Base-by-base conservation (phyloP, 2,888 invertebrate genomes). In the Clostera curtula region DNA sequence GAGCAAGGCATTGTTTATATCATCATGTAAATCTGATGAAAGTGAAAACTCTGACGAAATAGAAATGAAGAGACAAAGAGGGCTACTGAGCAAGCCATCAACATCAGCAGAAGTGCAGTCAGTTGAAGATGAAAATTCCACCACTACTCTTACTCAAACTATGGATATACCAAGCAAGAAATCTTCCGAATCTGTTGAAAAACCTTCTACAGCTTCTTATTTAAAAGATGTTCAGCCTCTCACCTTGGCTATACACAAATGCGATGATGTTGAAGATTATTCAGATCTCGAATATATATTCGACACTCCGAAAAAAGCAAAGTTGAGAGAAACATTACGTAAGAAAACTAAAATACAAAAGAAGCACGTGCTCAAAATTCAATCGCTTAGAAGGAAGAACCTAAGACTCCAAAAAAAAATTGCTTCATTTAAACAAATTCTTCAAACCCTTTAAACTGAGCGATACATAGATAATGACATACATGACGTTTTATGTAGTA, bases 261-360 rank as follows among this genome's bases (percentile, higher is more conserved):
- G n/a, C 18, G 18, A 18, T n/a, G 16, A 18, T 14, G 17, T 24
- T 29, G 30, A 34, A 31, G 32, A 32, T 21, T 40, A 28, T 35
- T 37, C 40, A 19, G 39, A 42, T 34, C 21, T 36, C 13, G 38
- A 39, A 26, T 39, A 27, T 11, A 27, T 39, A 31, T 36, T 36
- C 15, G 38, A 39, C 14, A 27, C 29, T 25, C 34, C 34, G 22
- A 25, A 24, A 17, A 20, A 34, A 34, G 16, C 12, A 12, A 37
- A 31, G 10, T 19, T 34, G 8, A 14, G 31, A 12, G 18, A 9
- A 19, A 10, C 26, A 12, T 31, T 38, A 29, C 27, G 23, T 6
- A 14, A 24, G 8, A 38, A 25, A 29, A 38, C 17, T 12, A 11
- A 5, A 10, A 16, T 34, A 3, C 12, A 38, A 29, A 34, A 25